Evolutionary conservation across 2,888 invertebrate genomes (phyloP).

Genomic region (Dermolepida albohirtum): DNA sequence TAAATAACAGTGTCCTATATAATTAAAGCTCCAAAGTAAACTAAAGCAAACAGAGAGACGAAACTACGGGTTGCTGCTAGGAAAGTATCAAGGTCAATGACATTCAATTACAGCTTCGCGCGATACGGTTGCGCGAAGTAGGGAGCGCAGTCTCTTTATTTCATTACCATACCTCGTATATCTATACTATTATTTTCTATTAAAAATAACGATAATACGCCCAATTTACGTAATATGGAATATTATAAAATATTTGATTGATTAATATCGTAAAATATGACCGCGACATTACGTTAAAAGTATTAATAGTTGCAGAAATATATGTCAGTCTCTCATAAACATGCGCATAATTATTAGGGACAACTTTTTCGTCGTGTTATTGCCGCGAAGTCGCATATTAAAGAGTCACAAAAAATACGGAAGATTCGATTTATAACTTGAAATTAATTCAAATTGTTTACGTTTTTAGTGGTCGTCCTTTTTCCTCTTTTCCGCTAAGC

Average conservation of each 20-base stretch:
- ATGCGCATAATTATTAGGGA: conserved; percentile 28
- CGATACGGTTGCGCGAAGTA: too few relatives aligned
- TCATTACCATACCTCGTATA: too few relatives aligned
- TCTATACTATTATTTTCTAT: too few relatives aligned
- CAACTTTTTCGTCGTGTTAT: conserved; percentile 15
- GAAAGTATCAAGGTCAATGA: too few relatives aligned
- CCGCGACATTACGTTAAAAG: conserved; percentile 18
- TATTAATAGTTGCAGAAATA: conserved; percentile 25
- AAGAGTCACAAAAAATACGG: conserved; percentile 11
- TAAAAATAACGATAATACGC: background rate
- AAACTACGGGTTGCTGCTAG: too few relatives aligned
- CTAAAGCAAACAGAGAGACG: too few relatives aligned
- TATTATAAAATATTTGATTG: conserved; percentile 15
- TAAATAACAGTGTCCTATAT: too few relatives aligned
- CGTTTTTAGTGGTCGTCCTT: background rate
- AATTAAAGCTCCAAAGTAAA: too few relatives aligned
- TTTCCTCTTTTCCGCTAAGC: conserved; percentile 4
- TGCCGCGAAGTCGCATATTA: conserved; percentile 9
- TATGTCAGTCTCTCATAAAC: conserved; percentile 20
- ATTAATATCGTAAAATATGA: conserved; percentile 22
- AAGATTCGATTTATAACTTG: conserved; percentile 13
- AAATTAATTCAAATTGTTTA: too few relatives aligned
- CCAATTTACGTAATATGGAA: conserved; percentile 14
- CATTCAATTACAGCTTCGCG: too few relatives aligned
- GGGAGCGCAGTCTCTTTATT: too few relatives aligned